These are phyloP conservation scores for Pimephales promelas DNA, from an alignment of 2,113 vertebrate species.

Conservation along the genomic window DNA sequence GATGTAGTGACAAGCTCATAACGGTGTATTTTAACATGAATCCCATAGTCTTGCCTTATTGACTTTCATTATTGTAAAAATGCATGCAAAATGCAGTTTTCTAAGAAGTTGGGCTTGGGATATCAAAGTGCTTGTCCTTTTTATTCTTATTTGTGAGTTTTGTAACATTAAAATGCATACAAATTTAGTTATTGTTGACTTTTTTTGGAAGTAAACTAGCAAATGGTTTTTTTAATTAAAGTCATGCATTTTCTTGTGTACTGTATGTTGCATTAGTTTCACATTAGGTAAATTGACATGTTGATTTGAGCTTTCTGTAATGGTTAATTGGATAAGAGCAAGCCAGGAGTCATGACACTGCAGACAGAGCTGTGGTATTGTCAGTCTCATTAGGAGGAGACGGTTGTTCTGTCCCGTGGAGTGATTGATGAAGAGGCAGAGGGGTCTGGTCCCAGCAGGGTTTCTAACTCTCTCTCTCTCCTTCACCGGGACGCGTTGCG, in stretches of 20 bases:
- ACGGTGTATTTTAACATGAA: no score
- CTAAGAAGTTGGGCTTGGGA: no score
- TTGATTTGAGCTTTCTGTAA: background rate
- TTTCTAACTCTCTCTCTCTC: constrained; percentile 11
- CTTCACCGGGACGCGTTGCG: constrained; percentile 22
- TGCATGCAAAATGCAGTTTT: no score
- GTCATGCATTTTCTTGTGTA: background rate
- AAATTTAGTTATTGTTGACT: no score
- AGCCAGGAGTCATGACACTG: background rate
- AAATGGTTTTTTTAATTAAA: background rate
- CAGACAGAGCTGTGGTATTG: constrained; percentile 17
- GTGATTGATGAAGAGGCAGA: constrained; percentile 56
- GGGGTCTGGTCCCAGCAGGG: constrained; percentile 45
- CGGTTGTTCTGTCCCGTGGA: constrained; percentile 18
- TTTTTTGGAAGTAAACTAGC: background rate
- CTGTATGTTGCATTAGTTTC: background rate
- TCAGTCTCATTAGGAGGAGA: constrained; percentile 34
- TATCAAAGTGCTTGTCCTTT: no score
- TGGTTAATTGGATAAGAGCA: constrained; percentile 12
- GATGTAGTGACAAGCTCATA: no score
- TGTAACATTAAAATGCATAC: background rate
- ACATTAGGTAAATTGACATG: background rate
- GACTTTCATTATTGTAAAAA: no score
- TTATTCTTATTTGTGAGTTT: background rate
- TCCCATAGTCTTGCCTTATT: no score